Evolutionary conservation across 1,140 invertebrate genomes (phyloP), one percentile per base, ranked within the genome.

Genomic region (Daktulosphaira vitifoliae): DNA sequence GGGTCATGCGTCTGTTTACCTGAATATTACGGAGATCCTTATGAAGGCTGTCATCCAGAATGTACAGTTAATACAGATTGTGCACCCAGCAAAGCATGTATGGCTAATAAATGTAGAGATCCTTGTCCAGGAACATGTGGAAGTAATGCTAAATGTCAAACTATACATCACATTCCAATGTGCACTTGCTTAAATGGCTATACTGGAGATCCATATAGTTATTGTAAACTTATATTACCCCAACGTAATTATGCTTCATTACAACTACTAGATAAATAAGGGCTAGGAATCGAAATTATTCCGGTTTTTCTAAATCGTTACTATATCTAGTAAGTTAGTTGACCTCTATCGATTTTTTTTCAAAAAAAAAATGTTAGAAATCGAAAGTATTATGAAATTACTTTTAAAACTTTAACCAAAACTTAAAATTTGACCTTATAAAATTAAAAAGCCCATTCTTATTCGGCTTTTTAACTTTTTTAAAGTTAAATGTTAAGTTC

Each of bases 51-150:
- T 71, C 78, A 85, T 67, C 82, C 87, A 20, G 84, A 89, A 73
- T 90, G 87, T 75, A 79, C 86, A 50, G 80, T 86, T 5, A 88
- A 84, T 73, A 82, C 84, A 11, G 87, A 90, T 74, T 86, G 87
- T 76, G 75, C 81, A 46, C 73, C 78, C 11, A 81, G 81, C 66
- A 80, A 82, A 71, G 85, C 86, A 1, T 90, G 88, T 72, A 78
- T 87, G 18, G 85, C 87, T 73, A 81, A 88, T 70, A 87, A 86
- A 76, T 91, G 89, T 72, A 77, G 80, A 37, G 83, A 90, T 72
- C 87, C 88, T n/a, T 91, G 89, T 68, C 79, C 81, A 13, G 85
- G 86, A 64, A 81, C 82, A 13, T 92, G 89, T 74, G 89, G 89
- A 8, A 74, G 81, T 9, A 81, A 83, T 71, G 82, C 87, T 1